phyloP scores from a whole-genome alignment of 2,113 vertebrate species.

The Micromys minutus region DNA sequence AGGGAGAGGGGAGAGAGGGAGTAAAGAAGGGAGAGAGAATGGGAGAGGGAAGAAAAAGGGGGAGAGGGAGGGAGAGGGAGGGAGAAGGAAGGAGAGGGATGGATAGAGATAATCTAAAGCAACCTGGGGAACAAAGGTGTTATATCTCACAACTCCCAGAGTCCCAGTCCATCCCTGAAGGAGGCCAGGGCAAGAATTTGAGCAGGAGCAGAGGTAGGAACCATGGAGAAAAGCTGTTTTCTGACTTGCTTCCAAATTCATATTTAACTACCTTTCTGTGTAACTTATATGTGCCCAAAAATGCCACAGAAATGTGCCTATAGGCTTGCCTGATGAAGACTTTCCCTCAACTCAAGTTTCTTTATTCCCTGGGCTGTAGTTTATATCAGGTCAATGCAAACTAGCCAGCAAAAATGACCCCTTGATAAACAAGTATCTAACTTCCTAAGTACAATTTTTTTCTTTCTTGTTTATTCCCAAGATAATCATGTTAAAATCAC shows the following conservation, averaged over 20 bases:
- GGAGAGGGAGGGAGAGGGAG: fast-evolving
- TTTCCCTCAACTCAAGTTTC: not conserved
- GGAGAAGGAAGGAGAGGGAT: fast-evolving
- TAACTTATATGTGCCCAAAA: not conserved
- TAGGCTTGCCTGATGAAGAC: not conserved
- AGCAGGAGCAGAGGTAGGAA: not conserved
- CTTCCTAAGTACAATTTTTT: not conserved
- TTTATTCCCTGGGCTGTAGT: too few species aligned
- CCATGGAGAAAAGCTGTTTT: not conserved
- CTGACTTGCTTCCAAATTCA: not conserved
- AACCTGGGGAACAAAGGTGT: not conserved
- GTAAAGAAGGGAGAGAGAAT: too few species aligned
- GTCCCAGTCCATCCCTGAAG: not conserved
- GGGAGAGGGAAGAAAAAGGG: fast-evolving
- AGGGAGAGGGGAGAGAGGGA: fast-evolving
- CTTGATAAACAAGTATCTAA: not conserved
- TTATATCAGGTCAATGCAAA: not conserved
- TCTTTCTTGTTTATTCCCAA: not conserved
- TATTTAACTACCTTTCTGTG: not conserved
- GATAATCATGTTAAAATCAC: not conserved
- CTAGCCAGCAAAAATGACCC: not conserved
- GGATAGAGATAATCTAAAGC: not conserved
- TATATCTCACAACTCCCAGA: not conserved
- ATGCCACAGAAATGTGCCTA: not conserved
- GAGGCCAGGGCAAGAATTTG: not conserved